phyloP scores from a whole-genome alignment of 2,888 invertebrate species.

The Cryptocephalus primarius region DNA sequence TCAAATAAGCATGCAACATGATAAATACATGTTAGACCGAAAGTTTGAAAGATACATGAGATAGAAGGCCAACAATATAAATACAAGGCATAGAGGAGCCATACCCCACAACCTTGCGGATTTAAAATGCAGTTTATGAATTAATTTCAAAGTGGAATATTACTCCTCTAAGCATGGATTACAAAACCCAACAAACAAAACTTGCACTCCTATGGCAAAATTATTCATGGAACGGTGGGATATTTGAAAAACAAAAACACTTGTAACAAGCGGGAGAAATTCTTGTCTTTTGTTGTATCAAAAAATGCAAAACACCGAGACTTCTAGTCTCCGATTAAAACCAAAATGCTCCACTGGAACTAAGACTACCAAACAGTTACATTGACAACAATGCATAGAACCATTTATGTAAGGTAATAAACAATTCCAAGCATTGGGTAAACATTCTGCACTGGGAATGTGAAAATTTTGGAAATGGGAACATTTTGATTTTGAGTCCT shows the following conservation, averaged over 20 bases:
- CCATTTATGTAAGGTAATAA: slow-evolving; percentile 16
- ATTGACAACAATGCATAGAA: slow-evolving; percentile 5
- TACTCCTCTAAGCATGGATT: slow-evolving; percentile 20
- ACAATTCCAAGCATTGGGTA: slow-evolving; percentile 5
- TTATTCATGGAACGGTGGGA: slow-evolving; percentile 15
- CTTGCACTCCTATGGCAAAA: slow-evolving; percentile 34
- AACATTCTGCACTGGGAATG: not conserved
- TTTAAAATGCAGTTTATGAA: not conserved
- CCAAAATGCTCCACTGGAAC: slow-evolving; percentile 25
- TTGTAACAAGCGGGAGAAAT: slow-evolving; percentile 24
- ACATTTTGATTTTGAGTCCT: slow-evolving; percentile 32
- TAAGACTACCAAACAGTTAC: not conserved
- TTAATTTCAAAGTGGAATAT: slow-evolving; percentile 14
- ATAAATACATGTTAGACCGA: slow-evolving; percentile 33
- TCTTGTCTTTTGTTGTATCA: slow-evolving; percentile 8
- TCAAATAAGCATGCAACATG: slow-evolving; percentile 32
- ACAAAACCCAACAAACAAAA: slow-evolving; percentile 29
- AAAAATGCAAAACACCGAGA: slow-evolving; percentile 27
- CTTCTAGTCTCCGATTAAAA: slow-evolving; percentile 32
- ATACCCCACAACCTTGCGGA: slow-evolving; percentile 11
- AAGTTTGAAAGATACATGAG: slow-evolving; percentile 35
- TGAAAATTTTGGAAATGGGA: slow-evolving; percentile 9
- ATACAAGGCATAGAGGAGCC: slow-evolving; percentile 17
- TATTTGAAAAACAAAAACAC: slow-evolving; percentile 13
- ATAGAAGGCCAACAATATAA: slow-evolving; percentile 40